These are phyloP conservation scores for Dryas iulia DNA, from an alignment of 1,140 invertebrate genomes.

Conservation along the genomic window DNA sequence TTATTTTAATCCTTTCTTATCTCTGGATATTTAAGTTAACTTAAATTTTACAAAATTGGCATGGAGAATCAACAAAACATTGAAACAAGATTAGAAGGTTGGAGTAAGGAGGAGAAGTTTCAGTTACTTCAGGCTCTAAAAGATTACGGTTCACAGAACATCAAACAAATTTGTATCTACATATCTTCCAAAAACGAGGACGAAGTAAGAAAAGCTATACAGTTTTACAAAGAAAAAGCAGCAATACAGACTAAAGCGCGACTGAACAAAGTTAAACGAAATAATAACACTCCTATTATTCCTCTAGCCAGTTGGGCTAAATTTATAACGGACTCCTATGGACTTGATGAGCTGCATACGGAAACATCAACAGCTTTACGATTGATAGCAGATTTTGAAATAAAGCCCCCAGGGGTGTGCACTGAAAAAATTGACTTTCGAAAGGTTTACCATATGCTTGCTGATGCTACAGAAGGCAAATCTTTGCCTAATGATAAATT, in stretches of 20 bases:
- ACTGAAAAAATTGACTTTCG: constrained; percentile 58
- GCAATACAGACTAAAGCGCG: constrained; percentile 25
- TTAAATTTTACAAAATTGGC: no score
- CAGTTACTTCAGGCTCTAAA: constrained; percentile 48
- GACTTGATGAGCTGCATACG: constrained; percentile 53
- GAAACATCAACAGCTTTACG: constrained; percentile 57
- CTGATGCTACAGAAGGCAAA: constrained; percentile 71
- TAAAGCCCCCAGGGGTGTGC: constrained; percentile 41
- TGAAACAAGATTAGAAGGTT: constrained; percentile 33
- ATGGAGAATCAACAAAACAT: constrained; percentile 8
- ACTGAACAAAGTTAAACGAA: constrained; percentile 30
- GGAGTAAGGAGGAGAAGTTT: constrained; percentile 61
- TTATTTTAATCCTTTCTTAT: no score
- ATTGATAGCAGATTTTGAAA: constrained; percentile 65
- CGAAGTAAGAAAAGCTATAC: constrained; percentile 47
- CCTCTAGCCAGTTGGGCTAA: constrained; percentile 59
- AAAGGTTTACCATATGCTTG: constrained; percentile 53
- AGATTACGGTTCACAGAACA: constrained; percentile 39
- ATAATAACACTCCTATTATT: constrained; percentile 23
- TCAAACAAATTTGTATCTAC: constrained; percentile 36
- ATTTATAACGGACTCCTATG: constrained; percentile 46
- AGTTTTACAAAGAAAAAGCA: constrained; percentile 51
- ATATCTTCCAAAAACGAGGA: constrained; percentile 44
- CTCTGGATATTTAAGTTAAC: no score
- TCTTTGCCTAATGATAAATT: constrained; percentile 43